Conservation (phyloP, 2,888 invertebrate species). For the Drosophila mayaguana region DNA sequence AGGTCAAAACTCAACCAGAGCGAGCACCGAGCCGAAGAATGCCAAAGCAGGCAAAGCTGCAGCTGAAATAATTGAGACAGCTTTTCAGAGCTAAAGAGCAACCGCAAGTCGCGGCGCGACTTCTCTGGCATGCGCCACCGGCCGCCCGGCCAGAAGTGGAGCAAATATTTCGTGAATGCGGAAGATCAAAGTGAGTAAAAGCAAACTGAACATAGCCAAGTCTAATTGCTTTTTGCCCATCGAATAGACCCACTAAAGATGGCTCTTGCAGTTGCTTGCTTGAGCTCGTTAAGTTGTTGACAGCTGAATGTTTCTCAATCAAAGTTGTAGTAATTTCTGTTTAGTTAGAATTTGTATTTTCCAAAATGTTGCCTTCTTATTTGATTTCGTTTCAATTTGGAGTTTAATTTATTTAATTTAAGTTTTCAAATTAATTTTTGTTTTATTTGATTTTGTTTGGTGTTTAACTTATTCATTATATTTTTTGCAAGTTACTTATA, state of each 20-base stretch:
- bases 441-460: too few relatives aligned
- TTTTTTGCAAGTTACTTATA: too few relatives aligned
- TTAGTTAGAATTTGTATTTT: too few relatives aligned
- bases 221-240: conserved; percentile 10
- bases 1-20: conserved; percentile 60
- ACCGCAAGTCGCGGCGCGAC: conserved; percentile 14
- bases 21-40: conserved; percentile 29
- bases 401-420: too few relatives aligned
- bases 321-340: too few relatives aligned
- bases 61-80: conserved; percentile 46
- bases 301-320: too few relatives aligned
- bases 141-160: background rate
- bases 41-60: conserved; percentile 33
- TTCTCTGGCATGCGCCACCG: conserved; percentile 1
- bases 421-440: too few relatives aligned
- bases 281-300: background rate
- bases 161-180: conserved; percentile 15
- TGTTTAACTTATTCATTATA: too few relatives aligned
- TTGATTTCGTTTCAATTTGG: too few relatives aligned
- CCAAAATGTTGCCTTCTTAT: too few relatives aligned
- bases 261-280: background rate
- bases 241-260: background rate
- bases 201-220: background rate
- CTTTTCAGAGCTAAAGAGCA: conserved; percentile 22
- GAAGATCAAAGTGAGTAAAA: conserved; percentile 5